Percentiles rank a stretch among this genome's conserved stretches.
phyloP scores from a whole-genome alignment of 2,797 vertebrate species.

The Pipistrellus kuhlii region DNA sequence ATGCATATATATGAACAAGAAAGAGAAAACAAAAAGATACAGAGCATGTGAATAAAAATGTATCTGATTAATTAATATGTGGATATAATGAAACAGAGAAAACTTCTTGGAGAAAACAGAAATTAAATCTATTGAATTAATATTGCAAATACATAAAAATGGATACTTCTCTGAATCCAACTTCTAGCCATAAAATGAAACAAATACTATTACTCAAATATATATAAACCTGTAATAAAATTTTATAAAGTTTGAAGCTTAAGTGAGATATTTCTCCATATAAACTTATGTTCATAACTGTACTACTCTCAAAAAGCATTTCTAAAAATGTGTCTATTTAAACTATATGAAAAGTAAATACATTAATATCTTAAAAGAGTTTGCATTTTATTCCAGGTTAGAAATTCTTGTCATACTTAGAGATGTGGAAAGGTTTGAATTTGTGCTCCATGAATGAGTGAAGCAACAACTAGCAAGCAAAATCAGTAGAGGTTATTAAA shows the following conservation, averaged over 20 bases:
- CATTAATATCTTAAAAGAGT: conserved; percentile 47
- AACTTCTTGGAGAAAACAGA: background rate
- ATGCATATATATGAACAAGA: background rate
- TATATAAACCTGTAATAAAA: background rate
- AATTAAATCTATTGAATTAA: background rate
- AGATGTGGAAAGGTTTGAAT: background rate
- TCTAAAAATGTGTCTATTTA: conserved; percentile 35
- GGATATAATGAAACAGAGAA: background rate
- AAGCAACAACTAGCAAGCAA: conserved; percentile 73
- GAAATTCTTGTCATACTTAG: conserved; percentile 50
- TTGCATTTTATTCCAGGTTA: conserved; percentile 59
- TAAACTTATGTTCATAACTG: background rate
- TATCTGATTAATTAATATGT: background rate
- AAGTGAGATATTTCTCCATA: background rate
- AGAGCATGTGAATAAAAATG: background rate
- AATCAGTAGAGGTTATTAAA: conserved; percentile 67
- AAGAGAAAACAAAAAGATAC: background rate
- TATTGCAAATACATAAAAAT: conserved; percentile 12
- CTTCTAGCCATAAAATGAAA: conserved; percentile 11
- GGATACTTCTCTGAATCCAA: background rate
- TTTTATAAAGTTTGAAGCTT: background rate
- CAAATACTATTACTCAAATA: background rate
- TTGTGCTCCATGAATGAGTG: conserved; percentile 70
- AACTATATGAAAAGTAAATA: conserved; percentile 66
- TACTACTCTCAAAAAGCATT: background rate